These are phyloP conservation scores for Coendou prehensilis DNA, from an alignment of 2,797 vertebrate species.

Conservation along the genomic window DNA sequence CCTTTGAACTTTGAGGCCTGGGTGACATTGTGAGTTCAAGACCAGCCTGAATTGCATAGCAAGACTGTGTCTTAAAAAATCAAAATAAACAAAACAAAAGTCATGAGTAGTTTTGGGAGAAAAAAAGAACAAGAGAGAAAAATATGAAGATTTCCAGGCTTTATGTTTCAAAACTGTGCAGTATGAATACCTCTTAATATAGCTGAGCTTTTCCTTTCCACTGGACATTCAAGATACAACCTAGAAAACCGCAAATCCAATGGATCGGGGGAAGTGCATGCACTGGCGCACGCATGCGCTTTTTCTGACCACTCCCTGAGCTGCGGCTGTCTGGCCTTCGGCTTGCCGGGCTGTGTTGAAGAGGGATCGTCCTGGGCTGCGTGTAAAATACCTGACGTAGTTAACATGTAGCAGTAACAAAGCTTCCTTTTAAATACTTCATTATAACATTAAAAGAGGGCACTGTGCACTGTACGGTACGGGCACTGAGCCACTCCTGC, in stretches of 20 bases:
- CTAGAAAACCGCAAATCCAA: not conserved
- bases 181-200: not conserved
- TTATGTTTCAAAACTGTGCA: conserved; percentile 33
- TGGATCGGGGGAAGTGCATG: not conserved
- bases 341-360: not conserved
- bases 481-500: too few species aligned
- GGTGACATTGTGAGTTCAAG: not conserved
- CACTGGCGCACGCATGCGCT: not conserved
- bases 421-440: not conserved
- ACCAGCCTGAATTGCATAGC: not conserved
- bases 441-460: not conserved
- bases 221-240: not conserved
- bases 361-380: not conserved
- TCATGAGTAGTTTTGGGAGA: conserved; percentile 3
- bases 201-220: not conserved
- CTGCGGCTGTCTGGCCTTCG: not conserved
- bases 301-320: not conserved
- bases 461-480: too few species aligned
- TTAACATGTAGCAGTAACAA: not conserved
- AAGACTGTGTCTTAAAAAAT: not conserved
- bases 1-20: not conserved
- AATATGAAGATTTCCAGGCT: not conserved
- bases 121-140: not conserved
- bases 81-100: not conserved
- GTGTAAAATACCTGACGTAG: not conserved